Evolutionary conservation across 2,888 invertebrate species (phyloP), one percentile per base, ranked within the genome.

Genomic region (Eudemis profundana): DNA sequence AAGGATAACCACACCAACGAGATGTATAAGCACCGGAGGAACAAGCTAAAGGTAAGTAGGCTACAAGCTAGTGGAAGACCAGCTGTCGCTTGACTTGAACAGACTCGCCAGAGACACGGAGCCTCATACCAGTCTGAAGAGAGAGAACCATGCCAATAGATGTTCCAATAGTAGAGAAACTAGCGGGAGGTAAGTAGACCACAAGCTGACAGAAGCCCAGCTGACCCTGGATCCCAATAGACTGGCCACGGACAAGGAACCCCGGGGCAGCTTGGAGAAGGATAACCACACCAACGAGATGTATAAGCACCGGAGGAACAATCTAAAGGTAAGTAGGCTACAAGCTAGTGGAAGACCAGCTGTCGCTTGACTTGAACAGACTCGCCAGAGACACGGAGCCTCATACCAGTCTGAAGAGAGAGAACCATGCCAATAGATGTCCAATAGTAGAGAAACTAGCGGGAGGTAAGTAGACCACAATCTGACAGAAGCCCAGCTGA

Each of bases 261-360:
- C 89, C 0, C 72, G 91, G 15, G 88, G 85, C 2, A 90, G 89
- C n/a, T 69, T 90, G 0, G 91, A 92, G 63, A 77, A 89, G 29
- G 91, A 92, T 5, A 92, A 92, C 71, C 88, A 87, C 21, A 86
- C 89, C 14, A 92, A 92, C 38, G 91, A 92, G 68, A 88, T 90
- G 88, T 88, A 81, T 40, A 90, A 90, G 44, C 79, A 88, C 44
- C 88, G 87, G 67, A 80, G 89, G 51, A 89, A 85, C 0, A 89
- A 87, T 65, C 84, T 83, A n/a, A n/a, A n/a, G n/a, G n/a, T n/a
- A n/a, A n/a, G n/a, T n/a, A n/a, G n/a, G n/a, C n/a, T n/a, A n/a
- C n/a, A n/a, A n/a, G n/a, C n/a, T n/a, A n/a, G n/a, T n/a, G n/a
- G n/a, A n/a, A n/a, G n/a, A n/a, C n/a, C n/a, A n/a, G n/a, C n/a